phyloP scores from a whole-genome alignment of 2,888 invertebrate species.

The Nephrotoma guestfalica region DNA sequence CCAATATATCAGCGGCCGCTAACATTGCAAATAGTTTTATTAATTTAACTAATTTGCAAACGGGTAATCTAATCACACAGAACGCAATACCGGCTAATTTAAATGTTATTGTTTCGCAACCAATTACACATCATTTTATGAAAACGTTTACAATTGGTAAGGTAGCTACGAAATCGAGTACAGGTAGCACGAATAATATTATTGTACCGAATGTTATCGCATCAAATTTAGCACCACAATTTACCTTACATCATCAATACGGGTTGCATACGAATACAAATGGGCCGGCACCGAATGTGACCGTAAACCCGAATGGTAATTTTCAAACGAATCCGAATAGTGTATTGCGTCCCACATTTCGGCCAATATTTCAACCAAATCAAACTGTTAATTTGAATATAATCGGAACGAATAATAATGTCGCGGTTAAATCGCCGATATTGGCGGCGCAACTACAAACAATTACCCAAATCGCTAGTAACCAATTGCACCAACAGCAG shows the following conservation, averaged over 20 bases:
- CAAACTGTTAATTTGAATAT: constrained; percentile 11
- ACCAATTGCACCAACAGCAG: constrained; percentile 4
- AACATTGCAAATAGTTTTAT: constrained; percentile 14
- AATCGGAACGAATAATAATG: constrained; percentile 6
- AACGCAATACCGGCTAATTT: constrained; percentile 6
- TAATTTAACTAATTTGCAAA: constrained; percentile 12
- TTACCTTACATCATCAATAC: constrained; percentile 14
- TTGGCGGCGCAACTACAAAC: constrained; percentile 12
- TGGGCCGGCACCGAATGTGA: constrained; percentile 53
- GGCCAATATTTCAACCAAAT: constrained; percentile 4
- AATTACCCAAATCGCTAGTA: constrained; percentile 10
- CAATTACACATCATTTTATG: constrained; percentile 11
- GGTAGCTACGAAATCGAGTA: constrained; percentile 5
- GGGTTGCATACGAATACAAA: constrained; percentile 10
- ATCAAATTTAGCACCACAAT: constrained; percentile 11
- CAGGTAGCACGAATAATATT: constrained; percentile 6
- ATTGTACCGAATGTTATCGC: constrained; percentile 13
- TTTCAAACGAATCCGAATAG: constrained; percentile 18
- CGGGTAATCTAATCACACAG: constrained; percentile 5
- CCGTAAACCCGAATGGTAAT: constrained; percentile 44
- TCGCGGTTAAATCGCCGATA: constrained; percentile 9
- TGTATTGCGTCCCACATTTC: constrained; percentile 8
- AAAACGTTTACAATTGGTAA: constrained; percentile 11
- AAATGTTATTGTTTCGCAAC: constrained; percentile 12
- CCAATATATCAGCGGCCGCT: constrained; percentile 12